Conservation (phyloP, 2,888 invertebrate species). For the Amblyteles armatorius region DNA sequence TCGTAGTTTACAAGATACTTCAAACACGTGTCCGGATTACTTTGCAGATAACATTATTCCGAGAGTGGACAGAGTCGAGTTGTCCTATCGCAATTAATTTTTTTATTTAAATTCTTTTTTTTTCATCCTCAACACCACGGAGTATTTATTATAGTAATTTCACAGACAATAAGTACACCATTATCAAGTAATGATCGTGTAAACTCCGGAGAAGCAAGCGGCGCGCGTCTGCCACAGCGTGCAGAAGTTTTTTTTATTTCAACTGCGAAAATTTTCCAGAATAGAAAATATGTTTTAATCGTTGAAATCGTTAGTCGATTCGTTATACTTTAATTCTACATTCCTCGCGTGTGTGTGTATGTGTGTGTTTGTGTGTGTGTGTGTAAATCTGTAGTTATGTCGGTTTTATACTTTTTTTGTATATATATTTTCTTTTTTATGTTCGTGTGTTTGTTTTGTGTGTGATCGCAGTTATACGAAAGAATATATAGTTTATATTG, state of each 20-base stretch:
- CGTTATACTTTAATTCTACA: constrained; percentile 34
- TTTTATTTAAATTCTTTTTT: constrained; percentile 11
- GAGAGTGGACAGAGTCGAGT: constrained; percentile 49
- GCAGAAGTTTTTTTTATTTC: constrained; percentile 20
- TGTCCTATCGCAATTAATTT: not conserved
- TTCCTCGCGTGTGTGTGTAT: not conserved
- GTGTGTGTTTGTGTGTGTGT: constrained; percentile 26
- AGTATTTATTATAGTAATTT: constrained; percentile 31
- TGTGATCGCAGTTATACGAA: constrained; percentile 53
- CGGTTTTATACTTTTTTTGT: constrained; percentile 15
- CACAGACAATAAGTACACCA: constrained; percentile 13
- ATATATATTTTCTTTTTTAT: constrained; percentile 9
- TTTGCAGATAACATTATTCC: constrained; percentile 43
- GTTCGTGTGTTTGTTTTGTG: constrained; percentile 33
- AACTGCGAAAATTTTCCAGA: constrained; percentile 33
- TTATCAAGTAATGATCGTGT: constrained; percentile 2
- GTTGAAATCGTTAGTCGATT: constrained; percentile 23
- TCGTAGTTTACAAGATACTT: constrained; percentile 36
- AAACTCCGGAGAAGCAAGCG: constrained; percentile 31
- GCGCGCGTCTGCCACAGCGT: constrained; percentile 30
- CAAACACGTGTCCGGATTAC: constrained; percentile 29
- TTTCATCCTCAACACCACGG: constrained; percentile 37
- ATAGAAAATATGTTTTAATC: constrained; percentile 49
- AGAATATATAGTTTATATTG: constrained; percentile 64
- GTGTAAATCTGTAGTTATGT: constrained; percentile 37